Evolutionary conservation across 37 sponge, comb jelly and placozoan genomes (phyloP).

Genomic region (Theonella swinhoei): DNA sequence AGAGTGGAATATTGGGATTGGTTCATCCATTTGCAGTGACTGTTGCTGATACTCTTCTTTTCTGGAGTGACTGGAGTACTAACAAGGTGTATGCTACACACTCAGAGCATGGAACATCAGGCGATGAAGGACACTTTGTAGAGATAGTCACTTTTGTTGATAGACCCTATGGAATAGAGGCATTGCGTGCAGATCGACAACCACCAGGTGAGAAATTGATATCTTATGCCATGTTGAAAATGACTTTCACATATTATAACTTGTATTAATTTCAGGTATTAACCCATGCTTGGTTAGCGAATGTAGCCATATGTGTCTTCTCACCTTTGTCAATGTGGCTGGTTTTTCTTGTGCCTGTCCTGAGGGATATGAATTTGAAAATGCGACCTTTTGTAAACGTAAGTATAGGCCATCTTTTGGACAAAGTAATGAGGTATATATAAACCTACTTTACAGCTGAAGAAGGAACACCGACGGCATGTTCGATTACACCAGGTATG

Average conservation of each 20-base stretch:
- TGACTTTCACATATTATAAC: neutral
- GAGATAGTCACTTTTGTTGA: neutral
- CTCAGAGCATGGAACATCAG: neutral
- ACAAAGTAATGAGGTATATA: no score
- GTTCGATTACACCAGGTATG: neutral
- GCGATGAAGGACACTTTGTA: neutral
- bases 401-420: no score
- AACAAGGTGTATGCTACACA: conserved; percentile 27
- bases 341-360: conserved; percentile 62
- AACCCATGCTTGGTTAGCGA: conserved; percentile 50
- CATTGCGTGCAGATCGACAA: conserved; percentile 9
- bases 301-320: conserved; percentile 76
- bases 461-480: neutral
- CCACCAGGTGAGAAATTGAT: neutral
- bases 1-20: neutral
- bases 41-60: conserved; percentile 39
- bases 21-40: conserved; percentile 62
- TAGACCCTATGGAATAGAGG: conserved; percentile 35
- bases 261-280: conserved; percentile 28
- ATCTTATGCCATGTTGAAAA: neutral
- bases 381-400: neutral
- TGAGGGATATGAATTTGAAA: conserved; percentile 24
- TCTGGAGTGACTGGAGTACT: conserved; percentile 72
- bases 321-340: neutral
- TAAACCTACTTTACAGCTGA: neutral